Base-by-base conservation (phyloP, 2,888 invertebrate species). In the Drosophila putrida region DNA sequence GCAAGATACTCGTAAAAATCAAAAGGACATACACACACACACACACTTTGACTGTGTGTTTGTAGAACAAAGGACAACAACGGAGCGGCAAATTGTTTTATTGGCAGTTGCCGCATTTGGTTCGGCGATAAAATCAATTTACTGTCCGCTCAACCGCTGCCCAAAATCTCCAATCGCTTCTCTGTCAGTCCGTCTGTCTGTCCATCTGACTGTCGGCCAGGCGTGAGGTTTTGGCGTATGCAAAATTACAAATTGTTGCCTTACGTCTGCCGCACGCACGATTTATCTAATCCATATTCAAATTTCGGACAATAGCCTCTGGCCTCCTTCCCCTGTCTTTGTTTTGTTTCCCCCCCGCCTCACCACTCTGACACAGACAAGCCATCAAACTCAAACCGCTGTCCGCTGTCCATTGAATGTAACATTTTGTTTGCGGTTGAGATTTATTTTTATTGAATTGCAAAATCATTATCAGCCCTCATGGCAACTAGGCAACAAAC, bases 251-350 rank as follows among this genome's bases (percentile, higher is more conserved):
- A 83, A 81, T 69, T 51, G 28, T 61, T 54, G 65, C 55, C 61
- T 41, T 62, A 46, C 55, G 75, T 38, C 63, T 59, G 67, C 55
- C 69, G 70, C 82, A 89, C 83, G 88, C 89, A 75, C 84, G 80
- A 88, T 88, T 89, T 85, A 68, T 73, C 78, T 85, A 88, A 85
- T 85, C 88, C 89, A 89, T 85, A 85, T 85, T 89, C 84, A 85
- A 89, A 88, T 89, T 80, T 71, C 76, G 70, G 85, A 75, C 85
- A 75, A 71, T 62, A 57, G 60, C 46, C 33, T 39, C 20, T 55
- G 20, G 20, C 20, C 20, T 20, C 20, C 20, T 20, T 13, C 39
- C 41, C 53, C 46, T 10, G 28, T 27, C 38, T 6, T 11, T 57
- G 11, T 31, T 31, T 31, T 36, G 31, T 10, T 43, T 35, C 13